Base-by-base conservation (phyloP, 2,888 invertebrate genomes). In the Drosophila sordidula region DNA sequence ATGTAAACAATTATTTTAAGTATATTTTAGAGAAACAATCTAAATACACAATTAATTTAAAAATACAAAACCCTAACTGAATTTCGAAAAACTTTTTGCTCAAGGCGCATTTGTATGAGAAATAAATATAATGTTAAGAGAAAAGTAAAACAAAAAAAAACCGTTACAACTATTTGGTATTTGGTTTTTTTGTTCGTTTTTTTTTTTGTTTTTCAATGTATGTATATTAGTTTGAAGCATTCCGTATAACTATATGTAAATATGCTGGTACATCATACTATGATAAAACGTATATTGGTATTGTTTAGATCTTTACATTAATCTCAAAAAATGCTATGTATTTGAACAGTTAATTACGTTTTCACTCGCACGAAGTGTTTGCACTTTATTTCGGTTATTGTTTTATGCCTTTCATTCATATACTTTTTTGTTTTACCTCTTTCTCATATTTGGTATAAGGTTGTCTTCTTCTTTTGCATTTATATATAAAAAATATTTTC, bases 321-420 rank as follows among this genome's bases (percentile, higher is more conserved):
- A 59, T 80, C 76, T 77, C 80, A 89, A 89, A 89, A 88, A 89
- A 89, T 89, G 90, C 90, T 87, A 86, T 89, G 77, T 89, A 86
- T 90, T 90, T 90, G 90, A 90, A 90, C 90, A 91, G 91, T 90
- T 75, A 82, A 90, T 91, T 91, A 84, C 85, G 84, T 85, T 86
- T 78, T 86, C 89, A 89, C 89, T 89, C 87, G 74, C 80, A 75
- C 58, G 76, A 89, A 90, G 90, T 89, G 89, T 91, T 91, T 90
- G 91, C 90, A 90, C 91, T 90, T 87, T 91, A 87, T 77, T 79
- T 82, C 80, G 82, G 83, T 84, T 81, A 76, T 85, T 75, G 78
- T 80, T 78, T 82, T 83, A 76, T 78, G 86, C 85, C 73, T 72
- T 77, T 86, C 67, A 63, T 70, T 81, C 79, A 70, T 75, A 64